These are phyloP conservation scores for Brachionus asplanchnoidis DNA, from an alignment of 1,140 invertebrate species.

Conservation along the genomic window DNA sequence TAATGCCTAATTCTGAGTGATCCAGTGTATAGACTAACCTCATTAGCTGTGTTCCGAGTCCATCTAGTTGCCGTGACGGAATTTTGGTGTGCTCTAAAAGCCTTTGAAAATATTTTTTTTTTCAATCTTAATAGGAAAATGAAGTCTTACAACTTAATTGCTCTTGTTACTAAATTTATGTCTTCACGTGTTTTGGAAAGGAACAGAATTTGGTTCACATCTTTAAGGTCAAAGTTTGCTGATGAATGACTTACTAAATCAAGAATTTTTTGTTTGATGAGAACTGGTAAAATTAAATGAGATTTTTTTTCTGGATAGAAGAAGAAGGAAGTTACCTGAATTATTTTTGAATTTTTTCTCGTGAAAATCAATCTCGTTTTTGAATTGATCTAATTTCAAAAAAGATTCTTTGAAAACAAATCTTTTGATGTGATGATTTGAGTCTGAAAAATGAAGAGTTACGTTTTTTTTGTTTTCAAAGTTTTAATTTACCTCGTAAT, in stretches of 20 bases:
- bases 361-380: background rate
- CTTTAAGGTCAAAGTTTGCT: background rate
- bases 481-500: background rate
- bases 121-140: background rate
- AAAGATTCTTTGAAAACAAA: constrained; percentile 18
- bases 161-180: background rate
- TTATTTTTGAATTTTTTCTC: constrained; percentile 7
- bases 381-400: constrained; percentile 36
- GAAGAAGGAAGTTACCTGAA: background rate
- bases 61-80: background rate
- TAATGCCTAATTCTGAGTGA: background rate
- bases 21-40: constrained; percentile 2
- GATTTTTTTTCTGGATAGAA: background rate
- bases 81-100: constrained; percentile 15
- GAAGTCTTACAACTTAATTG: constrained; percentile 21
- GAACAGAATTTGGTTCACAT: constrained; percentile 7
- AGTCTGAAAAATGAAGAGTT: background rate
- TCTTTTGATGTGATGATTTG: background rate
- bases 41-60: constrained; percentile 16
- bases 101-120: background rate
- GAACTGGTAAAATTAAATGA: background rate
- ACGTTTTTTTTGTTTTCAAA: background rate
- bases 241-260: background rate
- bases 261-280: constrained; percentile 3
- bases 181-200: background rate